Evolutionary conservation across 2,113 vertebrate species (phyloP).

Genomic region (Platichthys flesus): DNA sequence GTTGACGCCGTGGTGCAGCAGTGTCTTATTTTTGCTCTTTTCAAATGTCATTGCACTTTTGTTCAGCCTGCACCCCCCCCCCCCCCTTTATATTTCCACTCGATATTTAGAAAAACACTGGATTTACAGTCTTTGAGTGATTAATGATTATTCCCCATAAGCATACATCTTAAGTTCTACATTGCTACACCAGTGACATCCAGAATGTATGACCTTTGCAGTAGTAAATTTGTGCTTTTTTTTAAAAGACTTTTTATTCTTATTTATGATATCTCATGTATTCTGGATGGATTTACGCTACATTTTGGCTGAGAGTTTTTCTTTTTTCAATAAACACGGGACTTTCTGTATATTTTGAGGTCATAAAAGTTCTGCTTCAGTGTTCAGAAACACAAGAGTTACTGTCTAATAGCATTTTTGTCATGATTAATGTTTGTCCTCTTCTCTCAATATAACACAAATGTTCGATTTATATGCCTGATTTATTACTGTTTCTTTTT

Average conservation of each 20-base stretch:
- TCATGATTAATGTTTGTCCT: neutral
- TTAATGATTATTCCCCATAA: neutral
- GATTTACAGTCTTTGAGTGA: neutral
- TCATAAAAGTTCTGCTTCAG: neutral
- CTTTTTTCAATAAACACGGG: neutral
- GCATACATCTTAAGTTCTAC: neutral
- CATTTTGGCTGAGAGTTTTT: neutral
- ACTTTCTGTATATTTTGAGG: constrained; percentile 1
- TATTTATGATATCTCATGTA: neutral
- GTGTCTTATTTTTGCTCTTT: neutral
- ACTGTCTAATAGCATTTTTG: neutral
- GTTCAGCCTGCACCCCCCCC: neutral
- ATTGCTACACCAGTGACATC: neutral
- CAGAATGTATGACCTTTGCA: neutral
- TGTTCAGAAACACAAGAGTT: neutral
- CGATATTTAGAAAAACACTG: too few relatives aligned
- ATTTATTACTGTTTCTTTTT: neutral
- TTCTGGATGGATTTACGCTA: neutral
- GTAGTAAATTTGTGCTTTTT: neutral
- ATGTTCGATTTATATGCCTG: neutral
- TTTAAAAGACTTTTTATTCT: neutral
- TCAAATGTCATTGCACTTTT: neutral
- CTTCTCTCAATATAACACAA: neutral
- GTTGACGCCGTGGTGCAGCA: neutral
- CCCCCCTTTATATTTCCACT: neutral